Conservation (phyloP, 2,113 vertebrate species). For the Catharus minimus region DNA sequence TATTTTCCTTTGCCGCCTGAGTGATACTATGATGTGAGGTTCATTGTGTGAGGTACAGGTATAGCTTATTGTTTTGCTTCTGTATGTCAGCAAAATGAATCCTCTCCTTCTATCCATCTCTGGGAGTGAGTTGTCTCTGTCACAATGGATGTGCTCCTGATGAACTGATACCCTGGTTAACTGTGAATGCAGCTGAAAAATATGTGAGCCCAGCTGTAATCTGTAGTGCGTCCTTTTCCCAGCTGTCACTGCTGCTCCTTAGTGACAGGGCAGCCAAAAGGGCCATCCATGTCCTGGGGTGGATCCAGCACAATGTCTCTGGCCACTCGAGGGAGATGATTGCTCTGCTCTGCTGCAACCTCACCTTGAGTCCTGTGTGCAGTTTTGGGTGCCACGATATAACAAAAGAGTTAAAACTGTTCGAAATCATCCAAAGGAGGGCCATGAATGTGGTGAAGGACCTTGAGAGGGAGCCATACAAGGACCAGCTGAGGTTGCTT, state of each 20-base stretch:
- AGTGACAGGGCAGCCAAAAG: not conserved
- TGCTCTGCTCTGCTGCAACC: not conserved
- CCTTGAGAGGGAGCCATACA: not conserved
- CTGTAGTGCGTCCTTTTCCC: not conserved
- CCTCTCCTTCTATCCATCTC: not conserved
- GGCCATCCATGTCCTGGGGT: not conserved
- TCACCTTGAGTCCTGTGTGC: not conserved
- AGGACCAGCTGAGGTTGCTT: not conserved
- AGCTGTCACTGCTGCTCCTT: not conserved
- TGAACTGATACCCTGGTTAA: not conserved
- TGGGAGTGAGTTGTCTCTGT: not conserved
- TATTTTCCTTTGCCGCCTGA: not conserved
- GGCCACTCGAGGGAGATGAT: not conserved
- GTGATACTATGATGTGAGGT: fast-evolving
- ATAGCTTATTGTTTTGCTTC: not conserved
- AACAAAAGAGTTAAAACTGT: not conserved
- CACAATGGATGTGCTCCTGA: fast-evolving
- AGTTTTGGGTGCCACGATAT: not conserved
- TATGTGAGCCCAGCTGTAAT: not conserved
- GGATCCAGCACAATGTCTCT: not conserved
- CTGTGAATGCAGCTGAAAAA: not conserved
- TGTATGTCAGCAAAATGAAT: not conserved
- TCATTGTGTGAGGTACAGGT: not conserved
- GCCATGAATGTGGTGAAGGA: too few species aligned
- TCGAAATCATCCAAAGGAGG: not conserved